Evolutionary conservation across 2,888 invertebrate species (phyloP).

Genomic region (Aethes cnicana): DNA sequence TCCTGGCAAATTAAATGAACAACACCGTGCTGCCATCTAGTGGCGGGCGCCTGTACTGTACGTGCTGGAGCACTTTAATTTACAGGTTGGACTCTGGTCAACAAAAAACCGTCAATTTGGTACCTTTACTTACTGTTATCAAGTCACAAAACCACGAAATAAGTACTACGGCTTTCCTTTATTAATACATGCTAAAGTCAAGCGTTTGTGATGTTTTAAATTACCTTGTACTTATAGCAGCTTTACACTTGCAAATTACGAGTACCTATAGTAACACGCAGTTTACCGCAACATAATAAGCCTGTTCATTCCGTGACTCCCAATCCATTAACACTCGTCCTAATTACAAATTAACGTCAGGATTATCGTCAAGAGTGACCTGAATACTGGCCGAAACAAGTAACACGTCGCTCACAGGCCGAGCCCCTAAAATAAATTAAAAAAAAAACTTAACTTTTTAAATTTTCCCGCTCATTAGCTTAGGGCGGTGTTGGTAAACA

Average conservation of each 20-base stretch:
- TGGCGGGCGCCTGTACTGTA: slow-evolving; percentile 13
- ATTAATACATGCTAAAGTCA: too few species aligned
- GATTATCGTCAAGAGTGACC: slow-evolving; percentile 22
- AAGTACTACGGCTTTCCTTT: too few species aligned
- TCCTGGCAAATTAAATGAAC: slow-evolving; percentile 36
- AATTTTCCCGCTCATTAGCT: slow-evolving; percentile 42
- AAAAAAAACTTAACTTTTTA: slow-evolving; percentile 23
- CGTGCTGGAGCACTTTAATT: slow-evolving; percentile 11
- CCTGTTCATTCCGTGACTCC: slow-evolving; percentile 24
- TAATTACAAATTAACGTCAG: slow-evolving; percentile 17
- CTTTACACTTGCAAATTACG: too few species aligned
- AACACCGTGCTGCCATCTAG: slow-evolving; percentile 21
- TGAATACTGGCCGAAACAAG: slow-evolving; percentile 18
- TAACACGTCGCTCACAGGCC: slow-evolving; percentile 15
- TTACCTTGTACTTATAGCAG: too few species aligned
- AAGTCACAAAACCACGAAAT: too few species aligned
- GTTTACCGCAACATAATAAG: not conserved
- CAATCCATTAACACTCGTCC: slow-evolving; percentile 19
- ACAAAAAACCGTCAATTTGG: not conserved
- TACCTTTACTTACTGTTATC: not conserved
- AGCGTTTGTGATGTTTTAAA: too few species aligned
- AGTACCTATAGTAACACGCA: not conserved
- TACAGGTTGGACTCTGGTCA: not conserved
- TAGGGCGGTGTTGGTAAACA: slow-evolving; percentile 53
- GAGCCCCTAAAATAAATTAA: slow-evolving; percentile 25